Evolutionary conservation across 2,113 vertebrate species (phyloP).

Genomic region (Sander lucioperca): DNA sequence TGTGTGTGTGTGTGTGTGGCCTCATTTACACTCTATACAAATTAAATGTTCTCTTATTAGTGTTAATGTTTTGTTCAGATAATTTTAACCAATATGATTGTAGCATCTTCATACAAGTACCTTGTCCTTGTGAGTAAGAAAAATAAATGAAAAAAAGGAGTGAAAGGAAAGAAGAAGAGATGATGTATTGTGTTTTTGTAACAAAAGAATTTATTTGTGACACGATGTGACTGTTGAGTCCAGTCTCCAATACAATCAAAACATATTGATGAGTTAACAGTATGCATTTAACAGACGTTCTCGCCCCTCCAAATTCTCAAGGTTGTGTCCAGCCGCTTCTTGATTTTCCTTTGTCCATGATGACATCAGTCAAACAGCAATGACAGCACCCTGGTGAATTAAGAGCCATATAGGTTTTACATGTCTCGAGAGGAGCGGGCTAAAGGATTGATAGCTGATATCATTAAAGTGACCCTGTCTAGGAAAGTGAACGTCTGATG

Average conservation of each 20-base stretch:
- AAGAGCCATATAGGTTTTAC: slow-evolving; percentile 3
- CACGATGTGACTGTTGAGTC: not conserved
- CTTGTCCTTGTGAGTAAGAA: not conserved
- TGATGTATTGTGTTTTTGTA: not conserved
- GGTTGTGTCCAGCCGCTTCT: not conserved
- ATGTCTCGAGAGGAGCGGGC: slow-evolving; percentile 4
- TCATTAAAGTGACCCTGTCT: slow-evolving; percentile 75
- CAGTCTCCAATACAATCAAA: not conserved
- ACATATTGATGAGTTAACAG: not conserved
- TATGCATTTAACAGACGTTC: not conserved
- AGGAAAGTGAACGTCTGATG: slow-evolving; percentile 56
- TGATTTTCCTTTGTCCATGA: not conserved
- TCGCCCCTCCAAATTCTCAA: not conserved
- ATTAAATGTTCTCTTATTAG: not conserved
- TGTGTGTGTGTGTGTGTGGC: not conserved
- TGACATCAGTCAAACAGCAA: slow-evolving; percentile 32
- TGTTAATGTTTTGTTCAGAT: not conserved
- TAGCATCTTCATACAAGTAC: not conserved
- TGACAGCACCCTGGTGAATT: slow-evolving; percentile 8
- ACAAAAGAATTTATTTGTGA: not conserved
- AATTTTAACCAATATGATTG: not conserved
- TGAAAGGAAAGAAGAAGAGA: not conserved
- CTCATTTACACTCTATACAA: not conserved
- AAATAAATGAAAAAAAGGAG: not conserved
- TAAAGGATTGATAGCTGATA: slow-evolving; percentile 58